A percentile compares a stretch with the other conserved stretches of the same genome.
Evolutionary conservation across 2,797 vertebrate genomes (phyloP).

Genomic region (Oryzias sinensis): DNA sequence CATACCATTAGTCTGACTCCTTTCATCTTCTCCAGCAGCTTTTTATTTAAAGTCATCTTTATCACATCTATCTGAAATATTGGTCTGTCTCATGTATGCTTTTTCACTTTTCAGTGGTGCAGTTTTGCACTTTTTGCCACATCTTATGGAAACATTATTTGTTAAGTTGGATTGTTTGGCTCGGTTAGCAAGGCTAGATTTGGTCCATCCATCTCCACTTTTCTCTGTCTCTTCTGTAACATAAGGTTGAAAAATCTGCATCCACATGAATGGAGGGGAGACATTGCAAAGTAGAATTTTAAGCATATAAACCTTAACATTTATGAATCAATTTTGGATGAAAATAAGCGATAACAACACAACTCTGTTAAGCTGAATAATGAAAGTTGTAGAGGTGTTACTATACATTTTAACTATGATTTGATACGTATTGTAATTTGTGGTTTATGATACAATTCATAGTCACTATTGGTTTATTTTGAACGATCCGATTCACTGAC

Average conservation of each 20-base stretch:
- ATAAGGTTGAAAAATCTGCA: neutral
- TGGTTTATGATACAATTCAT: no score
- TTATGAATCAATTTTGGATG: no score
- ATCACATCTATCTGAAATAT: conserved; percentile 25
- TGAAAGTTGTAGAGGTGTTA: no score
- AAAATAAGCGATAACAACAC: no score
- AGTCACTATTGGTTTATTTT: no score
- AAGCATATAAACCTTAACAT: no score
- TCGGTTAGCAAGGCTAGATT: neutral
- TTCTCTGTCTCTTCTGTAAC: conserved; percentile 1
- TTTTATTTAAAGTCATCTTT: conserved; percentile 42
- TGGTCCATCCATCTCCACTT: neutral
- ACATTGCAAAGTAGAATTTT: no score
- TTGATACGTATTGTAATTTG: no score
- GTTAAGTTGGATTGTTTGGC: neutral
- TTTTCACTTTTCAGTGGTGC: conserved; percentile 14
- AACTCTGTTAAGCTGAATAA: no score
- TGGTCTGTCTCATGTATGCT: conserved; percentile 16
- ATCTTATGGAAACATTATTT: conserved; percentile 7
- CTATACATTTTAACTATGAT: no score
- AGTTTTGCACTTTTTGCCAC: conserved; percentile 2
- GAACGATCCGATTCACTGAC: no score
- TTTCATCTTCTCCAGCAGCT: conserved; percentile 41
- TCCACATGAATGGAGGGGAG: neutral
- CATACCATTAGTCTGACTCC: conserved; percentile 38